Conservation (phyloP, 2,113 vertebrate species). For the Macquaria australasica region DNA sequence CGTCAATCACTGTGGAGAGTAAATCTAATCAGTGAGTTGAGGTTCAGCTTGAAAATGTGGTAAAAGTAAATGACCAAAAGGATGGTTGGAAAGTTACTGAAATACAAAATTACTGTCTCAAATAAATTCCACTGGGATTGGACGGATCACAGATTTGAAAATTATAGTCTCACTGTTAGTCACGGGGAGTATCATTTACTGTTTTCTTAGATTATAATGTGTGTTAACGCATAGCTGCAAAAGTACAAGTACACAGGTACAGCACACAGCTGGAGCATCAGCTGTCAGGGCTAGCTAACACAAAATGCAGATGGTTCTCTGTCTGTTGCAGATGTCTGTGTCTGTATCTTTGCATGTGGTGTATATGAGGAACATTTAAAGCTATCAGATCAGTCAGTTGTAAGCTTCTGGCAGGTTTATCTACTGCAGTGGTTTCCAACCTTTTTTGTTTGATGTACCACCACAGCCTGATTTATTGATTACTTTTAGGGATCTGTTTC, state of each 20-base stretch:
- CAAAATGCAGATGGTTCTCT: slow-evolving; percentile 9
- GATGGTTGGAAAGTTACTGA: background rate
- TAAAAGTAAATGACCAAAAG: slow-evolving; percentile 1
- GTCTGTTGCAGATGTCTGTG: background rate
- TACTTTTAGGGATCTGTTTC: no score
- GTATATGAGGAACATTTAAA: background rate
- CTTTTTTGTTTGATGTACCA: background rate
- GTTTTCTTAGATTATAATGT: background rate
- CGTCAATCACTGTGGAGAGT: slow-evolving; percentile 10
- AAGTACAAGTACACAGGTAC: background rate
- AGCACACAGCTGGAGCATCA: slow-evolving; percentile 1
- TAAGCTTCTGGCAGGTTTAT: background rate
- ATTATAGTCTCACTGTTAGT: background rate
- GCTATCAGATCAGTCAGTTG: background rate
- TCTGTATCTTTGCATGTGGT: background rate
- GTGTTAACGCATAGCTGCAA: background rate
- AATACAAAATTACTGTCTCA: background rate
- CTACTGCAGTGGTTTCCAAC: background rate
- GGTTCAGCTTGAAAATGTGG: background rate
- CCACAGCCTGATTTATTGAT: background rate
- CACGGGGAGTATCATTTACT: background rate
- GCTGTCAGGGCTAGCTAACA: background rate
- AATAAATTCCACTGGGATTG: background rate
- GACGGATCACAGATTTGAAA: background rate
- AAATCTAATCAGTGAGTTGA: background rate